These are phyloP conservation scores for Xenopus borealis DNA, from an alignment of 2,113 vertebrate genomes.

Conservation along the genomic window DNA sequence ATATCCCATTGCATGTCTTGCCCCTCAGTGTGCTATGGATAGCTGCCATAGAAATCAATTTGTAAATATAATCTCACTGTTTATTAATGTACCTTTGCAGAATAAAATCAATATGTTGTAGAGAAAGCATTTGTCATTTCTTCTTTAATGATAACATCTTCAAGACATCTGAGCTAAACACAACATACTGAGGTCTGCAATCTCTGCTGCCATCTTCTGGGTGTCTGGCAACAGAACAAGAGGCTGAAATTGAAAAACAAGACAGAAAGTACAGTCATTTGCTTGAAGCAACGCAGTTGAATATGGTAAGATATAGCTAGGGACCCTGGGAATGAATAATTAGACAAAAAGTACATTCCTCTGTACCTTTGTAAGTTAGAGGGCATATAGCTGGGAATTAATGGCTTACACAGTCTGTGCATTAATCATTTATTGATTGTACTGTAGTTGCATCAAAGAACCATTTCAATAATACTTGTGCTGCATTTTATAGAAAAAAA, in stretches of 20 bases:
- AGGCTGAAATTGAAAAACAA: background rate
- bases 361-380: background rate
- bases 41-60: slow-evolving; percentile 50
- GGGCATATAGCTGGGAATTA: background rate
- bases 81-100: slow-evolving; percentile 54
- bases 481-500: background rate
- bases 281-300: background rate
- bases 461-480: too few species aligned
- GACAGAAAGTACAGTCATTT: background rate
- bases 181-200: slow-evolving; percentile 23
- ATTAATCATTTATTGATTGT: background rate
- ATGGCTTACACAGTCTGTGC: too few species aligned
- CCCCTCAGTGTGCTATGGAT: slow-evolving; percentile 48
- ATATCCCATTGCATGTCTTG: slow-evolving; percentile 37
- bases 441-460: too few species aligned
- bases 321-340: background rate
- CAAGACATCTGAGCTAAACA: slow-evolving; percentile 27
- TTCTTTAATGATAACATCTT: slow-evolving; percentile 34
- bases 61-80: slow-evolving; percentile 51
- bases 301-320: background rate
- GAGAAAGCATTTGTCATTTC: slow-evolving; percentile 44
- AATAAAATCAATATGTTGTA: slow-evolving; percentile 55
- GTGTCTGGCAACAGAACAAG: background rate
- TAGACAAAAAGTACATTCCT: background rate
- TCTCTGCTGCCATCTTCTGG: slow-evolving; percentile 73